Evolutionary conservation across 2,113 vertebrate species (phyloP).

Genomic region (Patagioenas fasciata): DNA sequence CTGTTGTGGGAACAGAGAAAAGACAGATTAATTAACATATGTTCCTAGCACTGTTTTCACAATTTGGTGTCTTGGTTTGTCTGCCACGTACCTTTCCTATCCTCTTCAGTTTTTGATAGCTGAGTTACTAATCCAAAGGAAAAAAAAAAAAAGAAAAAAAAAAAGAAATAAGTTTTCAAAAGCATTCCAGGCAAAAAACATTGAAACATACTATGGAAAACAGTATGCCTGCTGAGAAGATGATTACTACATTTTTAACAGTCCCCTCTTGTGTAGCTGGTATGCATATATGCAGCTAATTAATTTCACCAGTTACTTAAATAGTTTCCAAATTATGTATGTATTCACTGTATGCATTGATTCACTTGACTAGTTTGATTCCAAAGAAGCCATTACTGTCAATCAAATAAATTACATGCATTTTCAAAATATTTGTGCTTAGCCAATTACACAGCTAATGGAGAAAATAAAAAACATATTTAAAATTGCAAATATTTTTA

Average conservation of each 20-base stretch:
- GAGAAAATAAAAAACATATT: neutral
- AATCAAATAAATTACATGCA: neutral
- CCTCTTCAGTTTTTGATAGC: neutral
- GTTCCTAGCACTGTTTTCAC: neutral
- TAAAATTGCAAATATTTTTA: neutral
- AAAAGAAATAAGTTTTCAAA: neutral
- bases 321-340: neutral
- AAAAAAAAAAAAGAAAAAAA: neutral
- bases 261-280: neutral
- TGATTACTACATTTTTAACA: neutral
- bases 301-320: neutral
- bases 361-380: neutral
- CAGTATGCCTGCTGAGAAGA: neutral
- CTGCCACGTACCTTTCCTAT: neutral
- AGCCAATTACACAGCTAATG: neutral
- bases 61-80: neutral
- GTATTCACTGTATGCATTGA: neutral
- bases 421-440: conserved; percentile 54
- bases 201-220: neutral
- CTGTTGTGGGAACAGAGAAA: neutral
- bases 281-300: neutral
- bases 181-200: neutral
- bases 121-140: neutral
- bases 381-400: conserved; percentile 3
- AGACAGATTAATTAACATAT: neutral